Percentiles rank a stretch among this genome's conserved stretches.
phyloP scores from a whole-genome alignment of 2,113 vertebrate genomes.

The Chaetops frenatus region DNA sequence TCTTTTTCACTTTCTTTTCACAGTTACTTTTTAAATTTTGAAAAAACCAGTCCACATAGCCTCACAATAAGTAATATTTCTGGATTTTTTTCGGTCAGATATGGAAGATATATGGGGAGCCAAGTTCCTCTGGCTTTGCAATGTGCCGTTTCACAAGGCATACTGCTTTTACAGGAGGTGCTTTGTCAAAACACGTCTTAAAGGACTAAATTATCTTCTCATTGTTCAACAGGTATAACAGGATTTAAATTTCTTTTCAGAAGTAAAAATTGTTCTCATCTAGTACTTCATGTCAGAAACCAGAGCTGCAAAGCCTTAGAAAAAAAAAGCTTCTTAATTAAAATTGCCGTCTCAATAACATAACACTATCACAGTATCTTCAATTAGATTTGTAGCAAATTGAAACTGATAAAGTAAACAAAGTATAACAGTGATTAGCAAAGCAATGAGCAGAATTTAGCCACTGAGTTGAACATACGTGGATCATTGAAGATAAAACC shows the following conservation, averaged over 20 bases:
- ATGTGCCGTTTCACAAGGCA: neutral
- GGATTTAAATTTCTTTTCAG: neutral
- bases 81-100: neutral
- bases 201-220: neutral
- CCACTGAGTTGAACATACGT: neutral
- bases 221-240: neutral
- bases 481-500: neutral
- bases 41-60: neutral
- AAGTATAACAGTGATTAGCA: neutral
- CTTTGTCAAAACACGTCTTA: neutral
- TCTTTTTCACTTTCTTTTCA: neutral
- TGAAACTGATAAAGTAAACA: conserved; percentile 17
- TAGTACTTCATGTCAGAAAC: neutral
- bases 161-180: neutral
- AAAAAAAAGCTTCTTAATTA: neutral
- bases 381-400: conserved; percentile 16
- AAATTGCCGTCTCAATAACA: neutral
- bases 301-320: neutral
- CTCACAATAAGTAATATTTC: neutral
- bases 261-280: neutral
- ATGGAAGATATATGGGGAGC: neutral
- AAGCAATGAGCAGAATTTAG: neutral
- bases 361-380: neutral
- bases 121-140: neutral
- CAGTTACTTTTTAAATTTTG: neutral